A percentile compares a stretch with the other conserved stretches of the same genome.
Conservation (phyloP, 2,888 invertebrate genomes). For the Eugnorisma glareosa region DNA sequence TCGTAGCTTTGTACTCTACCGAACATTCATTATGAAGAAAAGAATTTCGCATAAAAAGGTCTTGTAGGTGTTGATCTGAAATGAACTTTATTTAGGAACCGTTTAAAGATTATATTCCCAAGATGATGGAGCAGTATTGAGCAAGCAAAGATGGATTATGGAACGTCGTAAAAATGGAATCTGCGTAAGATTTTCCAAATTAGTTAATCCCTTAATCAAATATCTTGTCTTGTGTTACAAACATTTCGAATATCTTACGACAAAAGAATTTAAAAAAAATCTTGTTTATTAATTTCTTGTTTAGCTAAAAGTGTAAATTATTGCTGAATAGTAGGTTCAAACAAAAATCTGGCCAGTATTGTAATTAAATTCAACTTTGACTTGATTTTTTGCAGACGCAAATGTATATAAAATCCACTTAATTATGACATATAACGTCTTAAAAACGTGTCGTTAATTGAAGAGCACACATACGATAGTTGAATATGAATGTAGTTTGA, state of each 20-base stretch:
- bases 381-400: neutral
- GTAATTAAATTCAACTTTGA: slow-evolving; percentile 18
- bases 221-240: slow-evolving; percentile 14
- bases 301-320: neutral
- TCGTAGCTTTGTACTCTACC: slow-evolving; percentile 85
- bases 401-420: slow-evolving; percentile 1
- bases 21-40: slow-evolving; percentile 88
- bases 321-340: neutral
- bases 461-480: slow-evolving; percentile 69
- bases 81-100: slow-evolving; percentile 64
- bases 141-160: slow-evolving; percentile 72
- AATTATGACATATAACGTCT: slow-evolving; percentile 4
- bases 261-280: neutral
- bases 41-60: slow-evolving; percentile 76
- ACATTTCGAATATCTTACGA: neutral
- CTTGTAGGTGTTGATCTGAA: slow-evolving; percentile 67
- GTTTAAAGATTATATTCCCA: slow-evolving; percentile 67
- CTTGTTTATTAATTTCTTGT: neutral
- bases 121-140: slow-evolving; percentile 64
- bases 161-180: slow-evolving; percentile 74
- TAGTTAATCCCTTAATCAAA: slow-evolving; percentile 46
- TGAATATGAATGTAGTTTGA: slow-evolving; percentile 73
- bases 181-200: slow-evolving; percentile 36
- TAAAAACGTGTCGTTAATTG: slow-evolving; percentile 70
- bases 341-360: neutral